These are phyloP conservation scores for Actinia tenebrosa DNA, from an alignment of 64 coral and sea anemone genomes.

Conservation along the genomic window DNA sequence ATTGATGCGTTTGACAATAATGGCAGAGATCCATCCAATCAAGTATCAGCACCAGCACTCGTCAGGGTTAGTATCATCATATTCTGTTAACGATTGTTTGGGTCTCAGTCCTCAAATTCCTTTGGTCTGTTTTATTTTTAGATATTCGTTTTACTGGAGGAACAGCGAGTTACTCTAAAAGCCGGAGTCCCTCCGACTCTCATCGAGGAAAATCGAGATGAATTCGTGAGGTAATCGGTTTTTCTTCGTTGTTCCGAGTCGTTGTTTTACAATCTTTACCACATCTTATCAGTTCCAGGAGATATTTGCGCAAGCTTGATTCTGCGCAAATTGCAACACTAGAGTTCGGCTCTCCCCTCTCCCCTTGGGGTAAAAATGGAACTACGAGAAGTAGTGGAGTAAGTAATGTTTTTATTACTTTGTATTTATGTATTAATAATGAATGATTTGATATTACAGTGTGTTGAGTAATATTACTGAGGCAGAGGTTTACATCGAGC, in stretches of 20 bases:
- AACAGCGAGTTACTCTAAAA: slow-evolving; percentile 71
- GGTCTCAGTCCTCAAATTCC: background rate
- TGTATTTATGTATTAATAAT: too few relatives aligned
- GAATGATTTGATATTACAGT: background rate
- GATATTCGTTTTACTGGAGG: slow-evolving; percentile 83
- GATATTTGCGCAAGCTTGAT: too few relatives aligned
- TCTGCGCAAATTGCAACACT: too few relatives aligned
- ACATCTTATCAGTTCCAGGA: too few relatives aligned
- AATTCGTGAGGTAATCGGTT: slow-evolving; percentile 70
- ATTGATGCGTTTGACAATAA: slow-evolving; percentile 74
- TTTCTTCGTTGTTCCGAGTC: background rate
- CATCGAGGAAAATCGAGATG: slow-evolving; percentile 68
- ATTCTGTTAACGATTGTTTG: background rate
- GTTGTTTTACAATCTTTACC: too few relatives aligned
- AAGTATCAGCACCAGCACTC: slow-evolving; percentile 40
- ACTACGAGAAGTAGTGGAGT: too few relatives aligned
- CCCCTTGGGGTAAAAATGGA: too few relatives aligned
- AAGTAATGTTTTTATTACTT: too few relatives aligned
- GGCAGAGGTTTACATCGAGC: slow-evolving; percentile 76
- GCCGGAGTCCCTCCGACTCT: slow-evolving; percentile 69
- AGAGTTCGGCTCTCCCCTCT: too few relatives aligned
- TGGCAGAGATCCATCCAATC: slow-evolving; percentile 55
- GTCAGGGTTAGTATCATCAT: slow-evolving; percentile 30
- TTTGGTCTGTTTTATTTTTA: background rate
- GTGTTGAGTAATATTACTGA: slow-evolving; percentile 81